Conservation (phyloP, 2,113 vertebrate species). For the Condylura cristata region DNA sequence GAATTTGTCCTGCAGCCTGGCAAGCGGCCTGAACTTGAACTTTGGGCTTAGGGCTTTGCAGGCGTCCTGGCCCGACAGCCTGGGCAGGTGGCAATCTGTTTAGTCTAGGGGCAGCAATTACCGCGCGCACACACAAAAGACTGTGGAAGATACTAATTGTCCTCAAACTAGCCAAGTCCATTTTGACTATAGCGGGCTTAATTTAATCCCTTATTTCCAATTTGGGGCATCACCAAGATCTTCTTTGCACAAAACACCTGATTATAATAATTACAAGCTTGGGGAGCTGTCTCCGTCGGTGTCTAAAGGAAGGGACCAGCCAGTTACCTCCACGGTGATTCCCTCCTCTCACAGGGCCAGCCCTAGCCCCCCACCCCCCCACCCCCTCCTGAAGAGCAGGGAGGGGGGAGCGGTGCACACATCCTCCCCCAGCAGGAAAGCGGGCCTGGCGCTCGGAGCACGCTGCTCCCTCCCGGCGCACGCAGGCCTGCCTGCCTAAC, state of each 20-base stretch:
- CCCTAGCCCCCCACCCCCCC: too few relatives aligned
- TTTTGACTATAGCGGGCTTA: slow-evolving; percentile 64
- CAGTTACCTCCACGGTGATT: background rate
- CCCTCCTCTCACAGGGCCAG: background rate
- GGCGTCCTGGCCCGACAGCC: fast-evolving
- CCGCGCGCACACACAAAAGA: fast-evolving
- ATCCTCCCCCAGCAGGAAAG: background rate
- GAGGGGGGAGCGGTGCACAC: background rate
- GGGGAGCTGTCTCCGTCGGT: slow-evolving; percentile 25
- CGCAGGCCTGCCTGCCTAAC: background rate
- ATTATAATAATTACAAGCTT: slow-evolving; percentile 68
- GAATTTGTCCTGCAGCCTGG: background rate
- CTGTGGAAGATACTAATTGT: background rate
- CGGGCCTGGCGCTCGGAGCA: fast-evolving
- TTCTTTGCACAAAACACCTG: slow-evolving; percentile 70
- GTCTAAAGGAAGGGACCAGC: slow-evolving; percentile 55
- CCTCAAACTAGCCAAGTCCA: slow-evolving; percentile 49
- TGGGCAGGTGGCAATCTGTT: background rate
- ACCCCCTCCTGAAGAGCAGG: too few relatives aligned
- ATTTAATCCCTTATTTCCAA: slow-evolving; percentile 67
- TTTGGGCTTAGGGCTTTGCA: background rate
- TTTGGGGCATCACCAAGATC: slow-evolving; percentile 59
- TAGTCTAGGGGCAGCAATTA: background rate
- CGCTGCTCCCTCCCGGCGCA: fast-evolving
- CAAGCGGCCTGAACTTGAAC: background rate